Evolutionary conservation across 2,888 invertebrate genomes (phyloP).

Genomic region (Thyatira batis): DNA sequence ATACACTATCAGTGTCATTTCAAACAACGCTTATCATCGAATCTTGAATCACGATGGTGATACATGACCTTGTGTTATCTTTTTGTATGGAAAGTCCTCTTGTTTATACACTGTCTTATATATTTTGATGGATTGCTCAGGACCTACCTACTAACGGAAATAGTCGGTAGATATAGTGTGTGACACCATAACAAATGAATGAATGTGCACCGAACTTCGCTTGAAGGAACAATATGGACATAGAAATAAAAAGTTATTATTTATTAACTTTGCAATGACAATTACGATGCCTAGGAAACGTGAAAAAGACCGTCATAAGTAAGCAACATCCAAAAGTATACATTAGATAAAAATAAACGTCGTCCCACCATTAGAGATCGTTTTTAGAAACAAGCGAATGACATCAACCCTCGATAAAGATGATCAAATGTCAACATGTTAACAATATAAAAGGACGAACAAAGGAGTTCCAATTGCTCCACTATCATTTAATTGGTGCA

Average conservation of each 20-base stretch:
- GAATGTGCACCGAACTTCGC: too few species aligned
- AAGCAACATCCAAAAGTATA: too few species aligned
- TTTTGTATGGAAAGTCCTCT: slow-evolving; percentile 25
- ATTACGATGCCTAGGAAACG: too few species aligned
- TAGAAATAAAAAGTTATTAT: too few species aligned
- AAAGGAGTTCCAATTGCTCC: neutral
- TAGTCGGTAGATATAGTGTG: too few species aligned
- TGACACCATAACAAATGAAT: too few species aligned
- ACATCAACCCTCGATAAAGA: neutral
- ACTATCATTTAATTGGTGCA: neutral
- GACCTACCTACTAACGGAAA: too few species aligned
- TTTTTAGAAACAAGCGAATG: neutral
- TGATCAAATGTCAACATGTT: neutral
- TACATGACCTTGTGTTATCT: slow-evolving; percentile 34
- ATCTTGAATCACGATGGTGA: slow-evolving; percentile 31
- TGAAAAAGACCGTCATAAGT: too few species aligned
- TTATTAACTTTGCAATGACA: too few species aligned
- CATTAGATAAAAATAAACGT: too few species aligned
- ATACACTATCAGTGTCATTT: slow-evolving; percentile 58
- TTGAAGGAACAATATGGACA: too few species aligned
- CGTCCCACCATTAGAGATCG: too few species aligned
- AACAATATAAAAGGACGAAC: neutral
- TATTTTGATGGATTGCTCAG: slow-evolving; percentile 25
- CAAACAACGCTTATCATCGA: slow-evolving; percentile 49
- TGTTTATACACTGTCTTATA: slow-evolving; percentile 16